phyloP scores from a whole-genome alignment of 2,113 vertebrate species.

The Hemiprocne comata region DNA sequence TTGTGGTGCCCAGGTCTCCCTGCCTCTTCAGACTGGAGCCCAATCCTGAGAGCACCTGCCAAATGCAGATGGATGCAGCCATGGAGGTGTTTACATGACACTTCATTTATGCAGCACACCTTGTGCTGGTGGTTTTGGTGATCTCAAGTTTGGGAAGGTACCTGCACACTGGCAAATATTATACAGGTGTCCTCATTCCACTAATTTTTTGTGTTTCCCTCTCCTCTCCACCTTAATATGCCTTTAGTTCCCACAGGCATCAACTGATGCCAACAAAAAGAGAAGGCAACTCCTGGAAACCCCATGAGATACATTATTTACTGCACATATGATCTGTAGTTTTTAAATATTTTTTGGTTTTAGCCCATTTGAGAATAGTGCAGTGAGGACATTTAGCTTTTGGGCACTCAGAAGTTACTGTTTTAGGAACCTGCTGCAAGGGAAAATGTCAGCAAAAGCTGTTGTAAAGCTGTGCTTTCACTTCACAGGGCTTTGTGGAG shows the following conservation, averaged over 20 bases:
- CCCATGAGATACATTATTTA: background rate
- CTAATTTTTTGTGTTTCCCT: background rate
- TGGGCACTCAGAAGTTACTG: background rate
- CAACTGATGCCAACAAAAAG: background rate
- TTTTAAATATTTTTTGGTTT: background rate
- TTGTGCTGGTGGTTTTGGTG: background rate
- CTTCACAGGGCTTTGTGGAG: background rate
- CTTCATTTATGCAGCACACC: background rate
- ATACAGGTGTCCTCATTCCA: background rate
- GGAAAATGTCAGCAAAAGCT: background rate
- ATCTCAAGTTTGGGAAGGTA: background rate
- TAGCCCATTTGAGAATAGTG: background rate
- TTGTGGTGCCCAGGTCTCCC: background rate
- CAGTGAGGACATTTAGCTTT: background rate
- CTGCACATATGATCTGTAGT: background rate
- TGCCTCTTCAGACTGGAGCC: background rate
- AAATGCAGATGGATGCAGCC: background rate
- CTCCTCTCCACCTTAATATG: background rate
- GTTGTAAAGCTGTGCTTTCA: conserved; percentile 8
- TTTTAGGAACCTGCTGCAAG: background rate
- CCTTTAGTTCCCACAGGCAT: background rate
- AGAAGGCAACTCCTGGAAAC: background rate
- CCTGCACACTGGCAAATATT: background rate
- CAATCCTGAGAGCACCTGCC: no score
- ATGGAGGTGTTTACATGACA: rapidly evolving